Conservation (phyloP, 2,797 vertebrate genomes). For the Carcharodon carcharias region DNA sequence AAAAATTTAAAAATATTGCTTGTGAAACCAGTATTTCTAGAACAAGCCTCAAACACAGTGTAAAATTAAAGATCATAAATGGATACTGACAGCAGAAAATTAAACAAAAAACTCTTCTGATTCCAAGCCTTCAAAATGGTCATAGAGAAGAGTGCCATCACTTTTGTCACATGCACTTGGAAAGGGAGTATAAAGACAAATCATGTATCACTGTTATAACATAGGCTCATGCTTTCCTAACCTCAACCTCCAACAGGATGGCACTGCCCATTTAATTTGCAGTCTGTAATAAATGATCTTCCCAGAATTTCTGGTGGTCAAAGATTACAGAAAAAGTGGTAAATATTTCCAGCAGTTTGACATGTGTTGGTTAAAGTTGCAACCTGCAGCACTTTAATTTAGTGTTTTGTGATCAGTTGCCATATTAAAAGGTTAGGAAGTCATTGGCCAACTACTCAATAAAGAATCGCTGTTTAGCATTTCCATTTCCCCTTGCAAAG, state of each 20-base stretch:
- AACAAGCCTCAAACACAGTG: background rate
- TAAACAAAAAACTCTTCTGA: background rate
- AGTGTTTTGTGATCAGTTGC: background rate
- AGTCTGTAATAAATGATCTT: background rate
- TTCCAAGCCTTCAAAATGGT: background rate
- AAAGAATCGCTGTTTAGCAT: background rate
- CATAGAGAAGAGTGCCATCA: background rate
- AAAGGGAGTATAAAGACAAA: background rate
- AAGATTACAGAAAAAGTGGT: background rate
- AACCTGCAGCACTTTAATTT: background rate
- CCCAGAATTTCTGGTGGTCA: background rate
- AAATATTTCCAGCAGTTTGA: background rate
- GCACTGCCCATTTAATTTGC: background rate
- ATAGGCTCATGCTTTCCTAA: background rate
- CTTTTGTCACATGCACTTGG: background rate
- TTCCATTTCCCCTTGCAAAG: background rate
- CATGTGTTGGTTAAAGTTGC: background rate
- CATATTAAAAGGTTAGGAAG: background rate
- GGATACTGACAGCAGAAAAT: background rate
- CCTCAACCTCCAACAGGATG: background rate
- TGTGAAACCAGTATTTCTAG: background rate
- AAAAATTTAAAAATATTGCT: background rate
- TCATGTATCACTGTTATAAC: background rate
- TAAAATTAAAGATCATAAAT: background rate
- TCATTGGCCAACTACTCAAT: background rate